phyloP scores from a whole-genome alignment of 53 echinoderm and acorn worm genomes.

The Henricia sp. region DNA sequence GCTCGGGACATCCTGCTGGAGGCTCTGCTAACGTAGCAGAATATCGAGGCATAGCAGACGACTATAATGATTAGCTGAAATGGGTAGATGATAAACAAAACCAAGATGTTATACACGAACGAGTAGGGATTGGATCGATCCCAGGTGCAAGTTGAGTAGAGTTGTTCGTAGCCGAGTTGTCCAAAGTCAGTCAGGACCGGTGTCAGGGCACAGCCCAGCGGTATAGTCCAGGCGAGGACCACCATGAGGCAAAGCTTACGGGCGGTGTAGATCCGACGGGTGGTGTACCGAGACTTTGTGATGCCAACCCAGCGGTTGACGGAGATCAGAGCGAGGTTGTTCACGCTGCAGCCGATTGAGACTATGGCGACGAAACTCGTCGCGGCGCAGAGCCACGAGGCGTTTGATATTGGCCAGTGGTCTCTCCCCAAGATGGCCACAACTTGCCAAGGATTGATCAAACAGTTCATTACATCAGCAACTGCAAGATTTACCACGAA shows the following conservation, averaged over 20 bases:
- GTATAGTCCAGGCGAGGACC: conserved; percentile 54
- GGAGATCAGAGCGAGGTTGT: conserved; percentile 80
- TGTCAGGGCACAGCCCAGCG: conserved; percentile 10
- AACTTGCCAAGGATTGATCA: conserved; percentile 41
- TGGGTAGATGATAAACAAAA: neutral
- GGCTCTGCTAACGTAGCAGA: conserved; percentile 31
- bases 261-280: conserved; percentile 66
- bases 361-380: conserved; percentile 64
- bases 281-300: conserved; percentile 62
- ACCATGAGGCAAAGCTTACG: conserved; percentile 62
- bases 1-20: conserved; percentile 21
- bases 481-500: conserved; percentile 62
- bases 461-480: conserved; percentile 31
- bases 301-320: conserved; percentile 74
- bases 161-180: conserved; percentile 51
- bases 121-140: neutral
- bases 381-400: conserved; percentile 69
- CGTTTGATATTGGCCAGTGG: conserved; percentile 54
- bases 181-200: conserved; percentile 53
- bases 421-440: conserved; percentile 34
- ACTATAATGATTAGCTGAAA: conserved; percentile 8
- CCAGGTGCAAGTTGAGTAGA: conserved; percentile 47
- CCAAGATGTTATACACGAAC: neutral
- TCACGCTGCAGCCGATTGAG: conserved; percentile 77
- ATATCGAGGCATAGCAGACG: conserved; percentile 15